Percentiles rank a stretch among this genome's conserved stretches.
phyloP scores from a whole-genome alignment of 1,140 invertebrate genomes.

The Watersipora subatra region DNA sequence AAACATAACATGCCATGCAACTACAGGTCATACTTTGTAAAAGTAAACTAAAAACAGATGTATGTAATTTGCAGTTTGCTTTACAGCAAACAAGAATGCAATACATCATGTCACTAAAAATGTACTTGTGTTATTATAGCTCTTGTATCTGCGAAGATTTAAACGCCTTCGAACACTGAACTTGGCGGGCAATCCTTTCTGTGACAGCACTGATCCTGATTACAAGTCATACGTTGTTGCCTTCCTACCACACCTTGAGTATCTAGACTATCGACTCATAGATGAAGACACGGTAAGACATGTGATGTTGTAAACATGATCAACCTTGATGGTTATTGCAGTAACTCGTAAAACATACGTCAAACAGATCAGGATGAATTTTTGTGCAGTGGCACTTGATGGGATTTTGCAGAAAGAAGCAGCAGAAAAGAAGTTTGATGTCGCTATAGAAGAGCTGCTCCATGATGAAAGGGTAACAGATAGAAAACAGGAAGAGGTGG shows the following conservation, averaged over 20 bases:
- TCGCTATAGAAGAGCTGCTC: conserved; percentile 32
- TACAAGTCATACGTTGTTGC: conserved; percentile 54
- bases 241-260: conserved; percentile 59
- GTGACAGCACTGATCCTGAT: conserved; percentile 38
- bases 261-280: conserved; percentile 64
- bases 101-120: too few species aligned
- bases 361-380: too few species aligned
- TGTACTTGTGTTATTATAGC: conserved; percentile 49
- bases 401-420: conserved; percentile 30
- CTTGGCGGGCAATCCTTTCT: conserved; percentile 63
- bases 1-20: too few species aligned
- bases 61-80: too few species aligned
- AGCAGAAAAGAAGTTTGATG: conserved; percentile 32
- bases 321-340: too few species aligned
- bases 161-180: conserved; percentile 60
- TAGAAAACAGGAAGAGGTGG: conserved; percentile 17
- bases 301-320: too few species aligned
- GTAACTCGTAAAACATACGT: too few species aligned
- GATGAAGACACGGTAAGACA: conserved; percentile 40
- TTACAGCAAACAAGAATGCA: too few species aligned
- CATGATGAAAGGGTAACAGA: conserved; percentile 31
- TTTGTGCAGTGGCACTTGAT: too few species aligned
- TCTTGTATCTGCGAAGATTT: conserved; percentile 62
- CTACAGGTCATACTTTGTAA: too few species aligned
- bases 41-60: too few species aligned